phyloP scores from a whole-genome alignment of 2,797 vertebrate genomes.

The Acanthopagrus latus region DNA sequence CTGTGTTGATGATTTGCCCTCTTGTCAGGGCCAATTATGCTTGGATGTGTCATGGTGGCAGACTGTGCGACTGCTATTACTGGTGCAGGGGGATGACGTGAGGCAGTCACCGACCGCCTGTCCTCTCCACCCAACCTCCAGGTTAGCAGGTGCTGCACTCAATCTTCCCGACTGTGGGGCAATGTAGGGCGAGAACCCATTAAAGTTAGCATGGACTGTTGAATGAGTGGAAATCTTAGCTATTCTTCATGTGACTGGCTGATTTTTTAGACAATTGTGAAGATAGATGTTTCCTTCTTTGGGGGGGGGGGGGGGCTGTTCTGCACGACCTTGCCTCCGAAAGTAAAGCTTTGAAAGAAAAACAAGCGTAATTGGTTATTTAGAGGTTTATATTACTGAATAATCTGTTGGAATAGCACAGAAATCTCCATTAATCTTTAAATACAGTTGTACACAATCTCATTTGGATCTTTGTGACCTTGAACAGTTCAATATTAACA shows the following conservation, averaged over 20 bases:
- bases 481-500: slow-evolving; percentile 45
- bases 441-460: slow-evolving; percentile 30
- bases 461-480: slow-evolving; percentile 50
- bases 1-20: slow-evolving; percentile 95
- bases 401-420: not conserved
- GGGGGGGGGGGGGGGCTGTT: not conserved
- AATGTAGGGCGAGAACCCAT: slow-evolving; percentile 60
- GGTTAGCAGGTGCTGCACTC: slow-evolving; percentile 71
- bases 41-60: slow-evolving; percentile 91
- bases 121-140: slow-evolving; percentile 60
- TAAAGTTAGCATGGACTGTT: slow-evolving; percentile 55
- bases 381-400: not conserved
- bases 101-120: slow-evolving; percentile 49
- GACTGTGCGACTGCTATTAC: slow-evolving; percentile 85
- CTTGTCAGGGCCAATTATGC: slow-evolving; percentile 99
- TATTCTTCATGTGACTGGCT: slow-evolving; percentile 25
- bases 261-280: slow-evolving; percentile 21
- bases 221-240: slow-evolving; percentile 30
- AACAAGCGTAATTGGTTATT: not conserved
- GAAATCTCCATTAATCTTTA: slow-evolving; percentile 33
- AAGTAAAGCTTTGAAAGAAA: slow-evolving; percentile 4
- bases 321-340: slow-evolving; percentile 3
- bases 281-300: slow-evolving; percentile 17
- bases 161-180: slow-evolving; percentile 58
- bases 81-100: slow-evolving; percentile 71